Base-by-base conservation (phyloP, 2,797 vertebrate genomes). In the Halcyon smyrnensis region DNA sequence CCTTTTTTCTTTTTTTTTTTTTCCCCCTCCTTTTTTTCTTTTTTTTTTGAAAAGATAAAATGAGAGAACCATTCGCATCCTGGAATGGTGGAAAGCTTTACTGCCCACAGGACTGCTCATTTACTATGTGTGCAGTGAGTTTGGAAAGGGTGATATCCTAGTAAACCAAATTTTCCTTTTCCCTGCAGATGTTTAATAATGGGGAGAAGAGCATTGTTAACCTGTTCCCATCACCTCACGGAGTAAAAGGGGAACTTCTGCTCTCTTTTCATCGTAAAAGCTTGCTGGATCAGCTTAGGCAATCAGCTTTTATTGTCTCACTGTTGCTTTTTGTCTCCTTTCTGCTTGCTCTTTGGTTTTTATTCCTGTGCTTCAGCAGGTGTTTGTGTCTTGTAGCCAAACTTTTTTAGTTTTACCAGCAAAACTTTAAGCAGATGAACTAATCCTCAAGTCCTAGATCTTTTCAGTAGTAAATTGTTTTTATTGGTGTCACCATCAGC, bases 381-480 rank as follows among this genome's bases (percentile, higher is more conserved):
- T 77, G 28, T 82, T 81, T 93, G 70, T 91, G 37, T 88, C 68
- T 94, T 91, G 36, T 91, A 86, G 67, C 39, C 71, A 73, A 87
- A 92, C 53, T 95, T 93, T 59, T 82, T 92, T 63, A 89, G 80
- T 92, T 77, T 89, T 87, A 91, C 73, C 74, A 90, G 71, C 56
- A 87, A 96, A 95, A 94, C 84, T 93, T 93, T 46, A 85, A 74
- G 68, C 74, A 93, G 50, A 85, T 1, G 0, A 92, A 92, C 68
- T 63, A 93, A 62, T 91, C 91, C 41, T 90, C 34, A 74, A 87
- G 67, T 85, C 83, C 87, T 84, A 82, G 86, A 94, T 92, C 68
- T 92, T 91, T 95, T 78, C 78, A 88, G 85, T 81, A 95, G 91
- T 96, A 96, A 96, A 95, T 96, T 95, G 89, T 90, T 93, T 97